Conservation (phyloP, 2,797 vertebrate genomes). For the Smutsia temminckii region DNA sequence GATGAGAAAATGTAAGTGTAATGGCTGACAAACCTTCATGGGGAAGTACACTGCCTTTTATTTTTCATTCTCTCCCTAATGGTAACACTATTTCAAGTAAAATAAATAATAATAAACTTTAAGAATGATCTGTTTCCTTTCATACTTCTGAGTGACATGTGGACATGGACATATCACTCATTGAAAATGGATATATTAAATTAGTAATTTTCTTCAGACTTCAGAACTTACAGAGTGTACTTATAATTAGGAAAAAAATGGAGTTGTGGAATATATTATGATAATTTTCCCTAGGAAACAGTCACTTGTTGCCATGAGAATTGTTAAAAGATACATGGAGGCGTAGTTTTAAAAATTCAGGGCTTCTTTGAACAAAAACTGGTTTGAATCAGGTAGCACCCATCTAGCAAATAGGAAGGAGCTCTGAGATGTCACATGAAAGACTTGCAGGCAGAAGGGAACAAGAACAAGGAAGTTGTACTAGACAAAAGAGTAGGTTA, state of each 20-base stretch:
- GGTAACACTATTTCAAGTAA: background rate
- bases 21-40: background rate
- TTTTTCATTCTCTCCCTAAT: background rate
- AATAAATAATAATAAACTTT: background rate
- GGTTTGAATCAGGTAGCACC: background rate
- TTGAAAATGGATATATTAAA: slow-evolving; percentile 8
- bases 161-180: background rate
- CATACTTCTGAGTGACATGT: background rate
- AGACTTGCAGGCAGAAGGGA: background rate
- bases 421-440: background rate
- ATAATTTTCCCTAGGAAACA: background rate
- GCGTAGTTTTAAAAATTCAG: background rate
- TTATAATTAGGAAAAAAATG: slow-evolving; percentile 25
- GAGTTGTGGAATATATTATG: background rate
- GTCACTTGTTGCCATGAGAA: background rate
- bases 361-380: background rate
- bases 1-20: background rate
- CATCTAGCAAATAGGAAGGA: background rate
- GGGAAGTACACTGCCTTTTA: background rate
- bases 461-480: background rate
- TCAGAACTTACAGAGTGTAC: background rate
- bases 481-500: background rate
- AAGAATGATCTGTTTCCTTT: background rate
- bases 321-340: background rate
- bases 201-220: background rate